Base-by-base conservation (phyloP, 1,140 invertebrate genomes). In the Fragariocoptes setiger region DNA sequence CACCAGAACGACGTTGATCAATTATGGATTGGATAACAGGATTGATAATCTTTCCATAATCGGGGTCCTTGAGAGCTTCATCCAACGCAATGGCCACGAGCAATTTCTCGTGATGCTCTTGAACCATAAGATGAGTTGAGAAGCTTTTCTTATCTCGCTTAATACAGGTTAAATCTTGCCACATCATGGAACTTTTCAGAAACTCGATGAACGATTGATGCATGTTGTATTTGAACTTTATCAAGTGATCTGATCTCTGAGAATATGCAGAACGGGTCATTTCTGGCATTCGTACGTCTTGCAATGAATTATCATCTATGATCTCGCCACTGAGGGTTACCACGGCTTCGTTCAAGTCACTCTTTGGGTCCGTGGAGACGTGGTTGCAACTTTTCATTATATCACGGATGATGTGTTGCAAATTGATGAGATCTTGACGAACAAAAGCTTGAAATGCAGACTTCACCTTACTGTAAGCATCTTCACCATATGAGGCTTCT, bases 51-150 rank as follows among this genome's bases (percentile, higher is more conserved):
- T 21, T 38, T 39, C 12, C 15, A 39, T 37, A 40, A 19, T 49
- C 36, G n/a, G n/a, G n/a, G 17, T 19, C 12, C 2, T 41, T 21
- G 18, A 71, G 53, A 42, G 63, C 65, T 47, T 71, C 64, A n/a
- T n/a, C n/a, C 38, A 80, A 56, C 1, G 70, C 62, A 8, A 72
- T 59, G 3, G 74, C 71, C 14, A 71, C 73, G 4, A 72, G 63
- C 40, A 80, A 62, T 54, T 79, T 78, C 55, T 72, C 69, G 3
- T 60, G 65, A 46, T 71, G 69, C 54, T 76, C 71, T 46, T 65
- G 64, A 13, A 79, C 56, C 14, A 75, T 57, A 25, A 68, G 63
- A 8, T 64, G 58, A 0, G 74, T 76, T 0, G 67, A 57, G 54
- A 71, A 67, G 1, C 65, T 53, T 38, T 55, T 59, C 47, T 67